A percentile compares a stretch with the other conserved stretches of the same genome.
Conservation (phyloP, 2,888 invertebrate species). For the Lepidonotus clava region DNA sequence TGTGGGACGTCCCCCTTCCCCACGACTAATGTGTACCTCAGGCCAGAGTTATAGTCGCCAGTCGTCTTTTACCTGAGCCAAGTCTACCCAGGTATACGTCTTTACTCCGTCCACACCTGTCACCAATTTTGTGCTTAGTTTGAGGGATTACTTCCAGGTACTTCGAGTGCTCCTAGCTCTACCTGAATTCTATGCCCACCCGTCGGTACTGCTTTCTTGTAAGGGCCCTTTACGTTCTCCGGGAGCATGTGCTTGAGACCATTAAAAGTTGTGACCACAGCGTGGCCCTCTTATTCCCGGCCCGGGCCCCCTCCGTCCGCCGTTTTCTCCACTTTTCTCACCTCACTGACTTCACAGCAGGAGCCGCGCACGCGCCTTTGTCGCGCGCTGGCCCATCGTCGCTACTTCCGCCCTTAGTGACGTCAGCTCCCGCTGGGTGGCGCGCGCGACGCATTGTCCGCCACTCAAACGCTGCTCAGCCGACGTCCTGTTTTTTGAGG, state of each 20-base stretch:
- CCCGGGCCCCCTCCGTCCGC: not conserved
- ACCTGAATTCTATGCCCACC: not conserved
- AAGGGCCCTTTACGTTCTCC: not conserved
- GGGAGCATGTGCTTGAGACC: not conserved
- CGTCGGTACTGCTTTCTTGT: not conserved
- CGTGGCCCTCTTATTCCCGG: not conserved
- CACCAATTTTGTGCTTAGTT: conserved; percentile 46
- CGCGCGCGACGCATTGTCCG: conserved; percentile 7
- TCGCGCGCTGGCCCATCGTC: too few species aligned
- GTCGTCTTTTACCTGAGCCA: not conserved
- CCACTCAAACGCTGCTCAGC: not conserved
- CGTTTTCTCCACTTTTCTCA: not conserved
- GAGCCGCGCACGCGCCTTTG: conserved; percentile 7
- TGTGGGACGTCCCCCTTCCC: not conserved
- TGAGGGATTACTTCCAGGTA: not conserved
- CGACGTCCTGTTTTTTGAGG: conserved; percentile 18
- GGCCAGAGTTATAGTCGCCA: not conserved
- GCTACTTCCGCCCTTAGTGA: conserved; percentile 24
- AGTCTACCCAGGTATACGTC: not conserved
- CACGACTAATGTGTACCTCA: not conserved
- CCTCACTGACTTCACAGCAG: conserved; percentile 34
- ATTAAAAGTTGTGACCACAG: conserved; percentile 20
- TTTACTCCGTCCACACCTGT: conserved; percentile 1
- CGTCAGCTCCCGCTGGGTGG: conserved; percentile 13
- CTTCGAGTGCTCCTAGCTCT: not conserved